A percentile compares a stretch with the other conserved stretches of the same genome.
Conservation (phyloP, 2,797 vertebrate genomes). For the Cetoscarus ocellatus region DNA sequence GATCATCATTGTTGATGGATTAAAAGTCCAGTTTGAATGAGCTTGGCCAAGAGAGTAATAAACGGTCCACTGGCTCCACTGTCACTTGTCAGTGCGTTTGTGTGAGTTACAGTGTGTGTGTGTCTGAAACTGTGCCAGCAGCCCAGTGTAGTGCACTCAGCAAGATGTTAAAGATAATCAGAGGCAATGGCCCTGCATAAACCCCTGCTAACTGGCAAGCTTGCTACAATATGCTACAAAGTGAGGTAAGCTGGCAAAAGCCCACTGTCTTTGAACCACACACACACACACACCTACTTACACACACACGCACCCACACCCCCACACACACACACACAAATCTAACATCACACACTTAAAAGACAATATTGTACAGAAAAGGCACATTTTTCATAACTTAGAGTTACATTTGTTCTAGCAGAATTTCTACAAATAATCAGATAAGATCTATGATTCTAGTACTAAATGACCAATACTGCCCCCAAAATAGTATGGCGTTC, state of each 20-base stretch:
- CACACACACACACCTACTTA: constrained; percentile 17
- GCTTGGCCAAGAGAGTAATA: constrained; percentile 69
- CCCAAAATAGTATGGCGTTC: too few relatives aligned
- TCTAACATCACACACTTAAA: too few relatives aligned
- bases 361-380: too few relatives aligned
- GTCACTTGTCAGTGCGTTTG: constrained; percentile 23
- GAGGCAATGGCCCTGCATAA: constrained; percentile 58
- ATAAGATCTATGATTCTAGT: too few relatives aligned
- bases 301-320: too few relatives aligned
- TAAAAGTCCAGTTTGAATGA: constrained; percentile 72
- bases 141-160: constrained; percentile 55
- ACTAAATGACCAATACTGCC: too few relatives aligned
- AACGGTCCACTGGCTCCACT: constrained; percentile 55
- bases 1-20: constrained; percentile 69
- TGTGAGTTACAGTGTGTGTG: constrained; percentile 15
- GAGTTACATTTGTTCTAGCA: too few relatives aligned
- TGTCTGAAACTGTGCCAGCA: constrained; percentile 45
- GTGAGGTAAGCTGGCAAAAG: constrained; percentile 43
- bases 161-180: constrained; percentile 67
- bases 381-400: too few relatives aligned
- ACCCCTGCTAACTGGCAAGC: constrained; percentile 57
- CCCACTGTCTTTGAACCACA: constrained; percentile 1
- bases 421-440: too few relatives aligned
- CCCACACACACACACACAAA: too few relatives aligned
- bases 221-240: constrained; percentile 55